Conservation (phyloP, 2,888 invertebrate species). For the Agonopterix arenella region DNA sequence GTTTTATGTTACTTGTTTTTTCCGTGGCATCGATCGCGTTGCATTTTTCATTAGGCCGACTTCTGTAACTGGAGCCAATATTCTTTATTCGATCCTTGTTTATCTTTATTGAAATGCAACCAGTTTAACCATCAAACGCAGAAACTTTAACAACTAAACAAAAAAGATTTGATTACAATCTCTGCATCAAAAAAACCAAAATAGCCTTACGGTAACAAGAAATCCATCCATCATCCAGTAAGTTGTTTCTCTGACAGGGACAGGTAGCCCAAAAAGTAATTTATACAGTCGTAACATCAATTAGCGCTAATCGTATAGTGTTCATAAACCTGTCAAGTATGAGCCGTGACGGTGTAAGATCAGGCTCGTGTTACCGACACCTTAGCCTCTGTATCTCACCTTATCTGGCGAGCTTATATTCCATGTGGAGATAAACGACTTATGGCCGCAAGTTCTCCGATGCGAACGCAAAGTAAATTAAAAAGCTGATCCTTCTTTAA, state of each 20-base stretch:
- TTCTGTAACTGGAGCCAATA: no score
- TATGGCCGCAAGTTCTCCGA: constrained; percentile 27
- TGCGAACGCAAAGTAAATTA: constrained; percentile 7
- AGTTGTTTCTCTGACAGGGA: not conserved
- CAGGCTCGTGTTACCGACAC: constrained; percentile 38
- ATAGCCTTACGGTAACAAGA: not conserved
- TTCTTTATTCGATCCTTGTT: no score
- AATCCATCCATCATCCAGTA: not conserved
- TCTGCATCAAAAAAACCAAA: not conserved
- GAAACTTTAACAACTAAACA: no score
- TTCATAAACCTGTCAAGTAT: constrained; percentile 21
- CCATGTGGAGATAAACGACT: constrained; percentile 18
- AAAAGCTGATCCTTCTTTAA: constrained; percentile 1
- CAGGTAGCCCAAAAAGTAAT: not conserved
- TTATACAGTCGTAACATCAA: constrained; percentile 2
- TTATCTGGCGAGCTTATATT: constrained; percentile 31
- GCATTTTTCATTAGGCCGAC: no score
- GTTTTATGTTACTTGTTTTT: no score
- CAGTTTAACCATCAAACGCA: no score
- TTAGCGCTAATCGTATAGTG: constrained; percentile 3
- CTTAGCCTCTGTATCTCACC: constrained; percentile 30
- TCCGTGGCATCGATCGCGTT: no score
- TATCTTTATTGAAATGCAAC: no score
- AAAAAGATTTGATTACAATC: no score
- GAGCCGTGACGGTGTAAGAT: constrained; percentile 19